A percentile compares a stretch with the other conserved stretches of the same genome.
These are phyloP conservation scores for Brotula barbata DNA, from an alignment of 2,797 vertebrate genomes.

Conservation along the genomic window DNA sequence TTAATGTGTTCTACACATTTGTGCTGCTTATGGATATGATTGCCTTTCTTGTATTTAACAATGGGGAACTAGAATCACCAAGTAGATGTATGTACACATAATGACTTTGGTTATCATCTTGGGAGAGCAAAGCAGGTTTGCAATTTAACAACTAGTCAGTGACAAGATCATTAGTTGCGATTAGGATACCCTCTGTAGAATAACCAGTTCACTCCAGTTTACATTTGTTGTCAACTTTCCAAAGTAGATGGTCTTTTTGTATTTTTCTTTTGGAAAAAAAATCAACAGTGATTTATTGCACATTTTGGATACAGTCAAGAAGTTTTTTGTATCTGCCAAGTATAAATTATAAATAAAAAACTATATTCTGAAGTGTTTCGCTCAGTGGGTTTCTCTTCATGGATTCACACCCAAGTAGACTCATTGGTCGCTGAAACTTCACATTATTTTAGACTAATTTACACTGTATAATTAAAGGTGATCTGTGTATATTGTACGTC, in stretches of 20 bases:
- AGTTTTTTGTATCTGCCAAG: conserved; percentile 95
- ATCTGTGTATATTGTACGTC: too few species aligned
- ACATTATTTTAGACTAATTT: too few species aligned
- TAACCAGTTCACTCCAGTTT: conserved; percentile 89
- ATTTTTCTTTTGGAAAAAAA: conserved; percentile 85
- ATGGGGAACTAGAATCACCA: conserved; percentile 70
- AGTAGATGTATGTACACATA: conserved; percentile 72
- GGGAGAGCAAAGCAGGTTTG: conserved; percentile 74
- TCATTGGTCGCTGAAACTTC: too few species aligned
- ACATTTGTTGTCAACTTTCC: conserved; percentile 85
- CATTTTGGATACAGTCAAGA: conserved; percentile 96
- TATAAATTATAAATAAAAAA: conserved; percentile 96
- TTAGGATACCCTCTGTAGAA: conserved; percentile 82
- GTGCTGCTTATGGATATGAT: conserved; percentile 83
- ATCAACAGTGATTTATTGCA: conserved; percentile 96
- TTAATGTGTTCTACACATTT: conserved; percentile 82
- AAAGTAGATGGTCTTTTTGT: conserved; percentile 85
- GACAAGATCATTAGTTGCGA: conserved; percentile 82
- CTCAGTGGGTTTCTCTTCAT: not conserved
- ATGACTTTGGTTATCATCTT: conserved; percentile 72
- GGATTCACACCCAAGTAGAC: not conserved
- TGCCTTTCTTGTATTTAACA: conserved; percentile 81
- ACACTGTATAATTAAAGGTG: too few species aligned
- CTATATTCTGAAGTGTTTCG: conserved; percentile 82
- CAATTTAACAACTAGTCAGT: conserved; percentile 69